Percentiles rank a stretch among this genome's conserved stretches.
Evolutionary conservation across 2,888 invertebrate species (phyloP).

Genomic region (Antitype chi): DNA sequence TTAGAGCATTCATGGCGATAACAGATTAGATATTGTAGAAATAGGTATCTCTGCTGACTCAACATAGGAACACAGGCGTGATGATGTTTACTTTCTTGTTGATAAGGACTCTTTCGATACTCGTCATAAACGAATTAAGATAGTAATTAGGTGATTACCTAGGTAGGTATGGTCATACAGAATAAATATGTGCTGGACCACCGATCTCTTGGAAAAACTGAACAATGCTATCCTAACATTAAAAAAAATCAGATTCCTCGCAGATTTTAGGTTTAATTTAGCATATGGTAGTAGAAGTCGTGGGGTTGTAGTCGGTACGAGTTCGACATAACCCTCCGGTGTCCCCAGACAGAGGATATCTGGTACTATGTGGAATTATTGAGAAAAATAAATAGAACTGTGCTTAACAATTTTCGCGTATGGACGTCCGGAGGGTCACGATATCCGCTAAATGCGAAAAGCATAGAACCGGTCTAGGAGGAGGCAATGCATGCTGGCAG

Average conservation of each 20-base stretch:
- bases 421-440: not conserved
- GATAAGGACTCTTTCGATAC: not conserved
- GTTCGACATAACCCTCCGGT: too few relatives aligned
- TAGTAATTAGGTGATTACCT: not conserved
- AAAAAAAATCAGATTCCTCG: not conserved
- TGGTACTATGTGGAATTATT: too few relatives aligned
- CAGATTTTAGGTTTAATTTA: too few relatives aligned
- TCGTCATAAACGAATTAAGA: not conserved
- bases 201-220: not conserved
- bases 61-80: not conserved
- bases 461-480: not conserved
- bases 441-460: not conserved
- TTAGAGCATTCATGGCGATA: slow-evolving; percentile 12
- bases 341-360: too few relatives aligned
- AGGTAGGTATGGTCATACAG: not conserved
- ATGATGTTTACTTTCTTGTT: not conserved
- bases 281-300: too few relatives aligned
- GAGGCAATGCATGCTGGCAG: not conserved
- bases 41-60: not conserved
- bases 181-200: not conserved
- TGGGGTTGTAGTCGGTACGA: too few relatives aligned
- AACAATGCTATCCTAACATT: not conserved
- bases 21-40: slow-evolving; percentile 12
- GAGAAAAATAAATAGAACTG: too few relatives aligned
- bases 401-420: too few relatives aligned